These are phyloP conservation scores for Prinia subflava DNA, from an alignment of 2,113 vertebrate species.

Conservation along the genomic window DNA sequence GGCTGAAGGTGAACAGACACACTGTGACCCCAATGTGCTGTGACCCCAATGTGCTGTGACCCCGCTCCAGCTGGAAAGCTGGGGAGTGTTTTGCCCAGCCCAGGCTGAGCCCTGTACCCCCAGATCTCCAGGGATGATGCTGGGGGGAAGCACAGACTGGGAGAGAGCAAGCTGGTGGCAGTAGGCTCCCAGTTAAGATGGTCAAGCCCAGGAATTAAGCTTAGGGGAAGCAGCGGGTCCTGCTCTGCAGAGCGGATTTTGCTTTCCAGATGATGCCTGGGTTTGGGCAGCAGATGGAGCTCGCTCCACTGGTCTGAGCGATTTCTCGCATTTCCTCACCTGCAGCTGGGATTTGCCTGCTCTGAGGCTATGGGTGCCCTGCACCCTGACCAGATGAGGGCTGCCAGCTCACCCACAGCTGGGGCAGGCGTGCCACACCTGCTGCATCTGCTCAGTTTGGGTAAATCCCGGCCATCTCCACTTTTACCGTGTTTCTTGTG, in stretches of 20 bases:
- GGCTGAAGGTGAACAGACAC: background rate
- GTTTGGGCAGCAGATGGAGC: slow-evolving; percentile 55
- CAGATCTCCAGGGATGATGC: fast-evolving
- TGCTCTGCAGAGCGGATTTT: background rate
- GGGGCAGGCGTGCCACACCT: background rate
- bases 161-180: background rate
- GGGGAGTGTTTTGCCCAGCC: fast-evolving
- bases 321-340: background rate
- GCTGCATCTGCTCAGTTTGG: background rate
- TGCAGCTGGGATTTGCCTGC: fast-evolving
- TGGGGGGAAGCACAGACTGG: background rate
- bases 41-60: too few relatives aligned
- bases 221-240: background rate
- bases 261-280: too few relatives aligned
- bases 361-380: background rate
- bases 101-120: background rate
- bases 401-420: background rate
- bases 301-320: background rate
- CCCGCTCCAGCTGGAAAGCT: background rate
- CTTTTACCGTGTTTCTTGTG: fast-evolving
- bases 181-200: background rate
- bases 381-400: fast-evolving
- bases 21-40: background rate
- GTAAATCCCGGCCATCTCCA: fast-evolving
- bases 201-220: fast-evolving